Evolutionary conservation across 1,140 invertebrate genomes (phyloP).

Genomic region (Prorops nasuta): DNA sequence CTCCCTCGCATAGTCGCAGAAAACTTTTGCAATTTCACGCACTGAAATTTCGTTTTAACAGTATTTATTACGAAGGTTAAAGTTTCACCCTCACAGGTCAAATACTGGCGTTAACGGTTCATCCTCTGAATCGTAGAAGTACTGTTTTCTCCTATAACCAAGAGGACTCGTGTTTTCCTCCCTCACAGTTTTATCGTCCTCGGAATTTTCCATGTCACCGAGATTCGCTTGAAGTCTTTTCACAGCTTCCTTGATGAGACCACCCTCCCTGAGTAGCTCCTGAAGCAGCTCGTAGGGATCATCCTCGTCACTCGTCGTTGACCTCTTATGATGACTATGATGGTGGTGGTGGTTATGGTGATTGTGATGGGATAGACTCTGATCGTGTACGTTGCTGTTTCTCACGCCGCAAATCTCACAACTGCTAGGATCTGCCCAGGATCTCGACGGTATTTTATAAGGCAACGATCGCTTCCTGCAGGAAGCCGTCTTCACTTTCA

Average conservation of each 20-base stretch:
- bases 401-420: constrained; percentile 49
- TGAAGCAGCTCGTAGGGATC: constrained; percentile 69
- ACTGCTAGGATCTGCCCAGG: constrained; percentile 47
- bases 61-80: no score
- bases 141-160: constrained; percentile 38
- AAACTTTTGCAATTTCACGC: no score
- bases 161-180: constrained; percentile 24
- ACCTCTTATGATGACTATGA: constrained; percentile 34
- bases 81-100: no score
- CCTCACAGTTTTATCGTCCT: constrained; percentile 52
- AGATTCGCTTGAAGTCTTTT: constrained; percentile 62
- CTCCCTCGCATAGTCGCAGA: no score
- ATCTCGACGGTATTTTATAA: constrained; percentile 60
- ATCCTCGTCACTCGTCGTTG: constrained; percentile 46
- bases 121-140: constrained; percentile 41
- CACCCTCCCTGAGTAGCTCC: constrained; percentile 63
- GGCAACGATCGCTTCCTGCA: constrained; percentile 60
- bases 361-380: constrained; percentile 18
- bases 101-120: constrained; percentile 38
- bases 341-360: constrained; percentile 22
- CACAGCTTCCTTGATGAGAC: constrained; percentile 71
- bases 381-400: constrained; percentile 22
- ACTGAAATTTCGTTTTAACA: no score
- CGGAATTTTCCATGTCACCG: constrained; percentile 35
- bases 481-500: constrained; percentile 49